Evolutionary conservation across 2,888 invertebrate species (phyloP).

Genomic region (Dendrolimus pini): DNA sequence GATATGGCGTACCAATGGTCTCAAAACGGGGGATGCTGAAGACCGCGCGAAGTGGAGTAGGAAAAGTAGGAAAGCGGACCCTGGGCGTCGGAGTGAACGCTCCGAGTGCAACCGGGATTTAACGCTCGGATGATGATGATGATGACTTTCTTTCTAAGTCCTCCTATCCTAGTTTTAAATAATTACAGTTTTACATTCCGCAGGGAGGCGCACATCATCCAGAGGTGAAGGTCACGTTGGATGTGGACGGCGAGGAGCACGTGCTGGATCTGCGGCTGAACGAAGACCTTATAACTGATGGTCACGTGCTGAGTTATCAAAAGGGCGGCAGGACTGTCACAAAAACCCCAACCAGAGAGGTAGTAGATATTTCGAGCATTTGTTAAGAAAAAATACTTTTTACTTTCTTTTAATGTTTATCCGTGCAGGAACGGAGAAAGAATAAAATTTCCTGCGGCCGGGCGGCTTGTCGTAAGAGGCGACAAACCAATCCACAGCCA

Average conservation of each 20-base stretch:
- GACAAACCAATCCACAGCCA: too few relatives aligned
- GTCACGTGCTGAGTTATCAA: slow-evolving; percentile 80
- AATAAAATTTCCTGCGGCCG: not conserved
- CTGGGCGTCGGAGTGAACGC: too few relatives aligned
- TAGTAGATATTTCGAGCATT: slow-evolving; percentile 21
- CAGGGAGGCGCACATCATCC: slow-evolving; percentile 59
- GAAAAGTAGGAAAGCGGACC: too few relatives aligned
- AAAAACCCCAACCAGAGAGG: slow-evolving; percentile 74
- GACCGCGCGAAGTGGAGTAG: too few relatives aligned
- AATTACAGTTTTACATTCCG: too few relatives aligned
- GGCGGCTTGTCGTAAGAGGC: too few relatives aligned
- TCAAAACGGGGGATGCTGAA: too few relatives aligned
- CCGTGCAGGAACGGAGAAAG: not conserved
- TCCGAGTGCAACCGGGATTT: too few relatives aligned
- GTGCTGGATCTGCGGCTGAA: slow-evolving; percentile 84
- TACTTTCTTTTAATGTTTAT: not conserved
- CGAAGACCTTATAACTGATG: slow-evolving; percentile 81
- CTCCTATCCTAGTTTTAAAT: too few relatives aligned
- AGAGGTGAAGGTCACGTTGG: slow-evolving; percentile 78
- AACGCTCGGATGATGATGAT: too few relatives aligned
- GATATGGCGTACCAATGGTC: too few relatives aligned
- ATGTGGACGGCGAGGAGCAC: slow-evolving; percentile 80
- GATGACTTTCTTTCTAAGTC: too few relatives aligned
- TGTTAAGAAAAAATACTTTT: not conserved
- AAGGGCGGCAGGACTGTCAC: slow-evolving; percentile 69